Percentiles rank a stretch among this genome's conserved stretches.
Evolutionary conservation across 2,797 vertebrate species (phyloP).

Genomic region (Acanthiza pusilla): DNA sequence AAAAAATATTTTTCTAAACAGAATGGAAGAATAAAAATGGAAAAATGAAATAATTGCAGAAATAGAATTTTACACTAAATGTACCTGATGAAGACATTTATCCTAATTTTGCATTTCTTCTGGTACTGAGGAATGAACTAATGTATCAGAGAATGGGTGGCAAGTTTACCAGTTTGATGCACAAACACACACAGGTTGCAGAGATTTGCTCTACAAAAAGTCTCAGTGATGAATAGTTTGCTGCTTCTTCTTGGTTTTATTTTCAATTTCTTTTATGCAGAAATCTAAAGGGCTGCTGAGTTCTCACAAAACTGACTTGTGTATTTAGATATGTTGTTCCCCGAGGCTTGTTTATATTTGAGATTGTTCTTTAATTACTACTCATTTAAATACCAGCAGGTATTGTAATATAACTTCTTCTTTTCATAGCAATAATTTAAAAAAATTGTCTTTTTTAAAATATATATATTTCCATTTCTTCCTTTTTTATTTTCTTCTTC

Average conservation of each 20-base stretch:
- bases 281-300: background rate
- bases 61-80: background rate
- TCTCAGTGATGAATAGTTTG: background rate
- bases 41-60: background rate
- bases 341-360: background rate
- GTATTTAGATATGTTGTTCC: background rate
- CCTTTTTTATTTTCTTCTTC: background rate
- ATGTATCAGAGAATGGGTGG: background rate
- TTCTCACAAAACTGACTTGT: background rate
- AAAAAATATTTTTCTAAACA: background rate
- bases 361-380: background rate
- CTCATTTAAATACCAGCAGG: background rate
- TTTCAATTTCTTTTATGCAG: background rate
- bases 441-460: no score
- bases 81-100: background rate
- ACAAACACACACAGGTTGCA: background rate
- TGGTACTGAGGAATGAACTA: background rate
- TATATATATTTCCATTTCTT: no score
- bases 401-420: background rate
- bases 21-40: background rate
- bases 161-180: background rate
- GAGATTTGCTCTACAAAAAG: background rate
- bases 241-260: background rate
- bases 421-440: background rate
- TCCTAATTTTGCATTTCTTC: background rate